Evolutionary conservation across 2,797 vertebrate genomes (phyloP), one percentile per base, ranked within the genome.

Genomic region (Labeo calbasu): DNA sequence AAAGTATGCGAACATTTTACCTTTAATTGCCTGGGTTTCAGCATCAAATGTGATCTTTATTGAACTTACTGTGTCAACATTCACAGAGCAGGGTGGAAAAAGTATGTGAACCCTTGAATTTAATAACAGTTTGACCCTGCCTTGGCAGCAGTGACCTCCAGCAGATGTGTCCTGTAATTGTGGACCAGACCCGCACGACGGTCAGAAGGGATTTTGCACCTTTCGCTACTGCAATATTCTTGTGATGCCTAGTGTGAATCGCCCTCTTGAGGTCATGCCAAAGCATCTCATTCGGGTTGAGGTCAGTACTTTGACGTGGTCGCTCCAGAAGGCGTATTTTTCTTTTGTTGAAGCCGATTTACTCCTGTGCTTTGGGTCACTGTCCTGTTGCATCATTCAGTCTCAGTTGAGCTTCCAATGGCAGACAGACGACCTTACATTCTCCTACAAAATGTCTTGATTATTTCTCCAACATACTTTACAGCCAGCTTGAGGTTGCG

Each of bases 221-320:
- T 73, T 82, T 73, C 28, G 1, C 25, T 61, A 73, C 25, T 36
- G 59, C 70, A 36, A 65, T 57, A 82, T 82, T n/a, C 46, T 73
- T 50, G 43, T 32, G 43, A 61, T 73, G 19, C 51, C 25, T 82
- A 19, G 19, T 36, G 25, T 5, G 28, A 84, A 73, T 81, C 51
- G 25, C 50, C 50, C 69, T 82, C 55, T 73, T 36, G 70, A 73
- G 80, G 57, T 82, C 70, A 51, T 50, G 80, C 69, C 57, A 82
- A 82, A 63, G 17, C 69, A 40, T 55, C 32, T 80, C 21, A 79
- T n/a, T 70, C n/a, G 14, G 65, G 50, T 21, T 43, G 55, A 82
- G 69, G 69, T 70, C 70, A 36, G 70, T 25, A 73, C 43, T 79
- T 19, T 32, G 43, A 79, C 36, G 32, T 21, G 73, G 59, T 2